Evolutionary conservation across 2,888 invertebrate genomes (phyloP), one percentile per base, ranked within the genome.

Genomic region (Hoplodrina blanda): DNA sequence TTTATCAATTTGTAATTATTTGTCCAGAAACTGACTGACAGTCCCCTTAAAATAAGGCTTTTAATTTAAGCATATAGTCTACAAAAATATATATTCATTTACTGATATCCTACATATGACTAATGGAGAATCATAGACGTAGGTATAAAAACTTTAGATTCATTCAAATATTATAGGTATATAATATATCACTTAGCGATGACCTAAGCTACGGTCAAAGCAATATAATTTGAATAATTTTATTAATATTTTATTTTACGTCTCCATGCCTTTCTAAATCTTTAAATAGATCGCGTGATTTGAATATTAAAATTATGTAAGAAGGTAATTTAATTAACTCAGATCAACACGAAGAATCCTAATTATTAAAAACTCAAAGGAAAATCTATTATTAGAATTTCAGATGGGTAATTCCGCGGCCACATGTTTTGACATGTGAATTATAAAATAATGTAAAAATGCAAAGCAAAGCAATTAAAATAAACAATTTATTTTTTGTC

Each of bases 181-280:
- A 41, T 25, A 19, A 50, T 56, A 37, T 62, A 61, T 63, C 37
- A 46, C 57, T 37, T 69, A 65, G 44, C 25, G 55, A 65, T 60
- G 59, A 73, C 62, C 73, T 49, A n/a, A 54, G 61, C 41, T 30
- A 10, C 41, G 64, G 68, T 77, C 72, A 72, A 56, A 56, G 44
- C 8, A 41, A 62, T 73, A 61, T 13, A 64, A 46, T 62, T n/a
- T 44, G 50, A 57, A 54, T 65, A 20, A 11, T 3, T 30, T 44
- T 69, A 41, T n/a, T 13, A 13, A 6, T 19, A 4, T 59, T 54
- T n/a, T 37, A 44, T 59, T 37, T 64, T 41, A 25, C n/a, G 5
- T 30, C 0, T 46, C 4, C 5, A n/a, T n/a, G 44, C 41, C 33
- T 59, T 62, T 67, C 30, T n/a, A 59, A 44, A 44, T 10, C 15